Percentiles rank a stretch among this genome's conserved stretches.
Conservation (phyloP, 2,797 vertebrate species). For the Echiichthys vipera region DNA sequence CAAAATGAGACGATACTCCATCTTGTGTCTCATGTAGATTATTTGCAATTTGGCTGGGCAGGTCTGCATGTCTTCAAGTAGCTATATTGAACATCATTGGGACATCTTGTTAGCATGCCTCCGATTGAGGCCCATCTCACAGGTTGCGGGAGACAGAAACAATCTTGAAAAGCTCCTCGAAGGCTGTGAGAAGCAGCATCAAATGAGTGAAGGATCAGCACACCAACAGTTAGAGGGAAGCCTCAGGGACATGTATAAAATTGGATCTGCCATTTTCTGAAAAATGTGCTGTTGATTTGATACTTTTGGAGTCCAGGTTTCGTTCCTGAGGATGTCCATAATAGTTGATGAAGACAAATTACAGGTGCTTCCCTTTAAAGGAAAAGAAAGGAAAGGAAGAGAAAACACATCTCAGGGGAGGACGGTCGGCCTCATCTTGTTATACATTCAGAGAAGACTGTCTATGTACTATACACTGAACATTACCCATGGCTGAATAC, state of each 20-base stretch:
- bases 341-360: conserved; percentile 88
- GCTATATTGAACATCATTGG: conserved; percentile 54
- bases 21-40: conserved; percentile 64
- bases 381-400: conserved; percentile 55
- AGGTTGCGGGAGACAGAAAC: conserved; percentile 73
- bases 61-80: conserved; percentile 62
- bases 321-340: conserved; percentile 82
- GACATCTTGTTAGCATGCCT: conserved; percentile 71
- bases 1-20: conserved; percentile 51
- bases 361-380: conserved; percentile 72
- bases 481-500: conserved; percentile 19
- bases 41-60: conserved; percentile 66
- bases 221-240: conserved; percentile 81
- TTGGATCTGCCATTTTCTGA: conserved; percentile 89
- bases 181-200: conserved; percentile 61
- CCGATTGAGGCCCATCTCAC: conserved; percentile 57
- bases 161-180: conserved; percentile 75
- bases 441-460: conserved; percentile 48
- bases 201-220: conserved; percentile 84
- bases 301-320: conserved; percentile 79
- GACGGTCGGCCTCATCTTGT: conserved; percentile 51
- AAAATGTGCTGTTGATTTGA: conserved; percentile 87
- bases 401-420: conserved; percentile 55
- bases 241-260: conserved; percentile 85
- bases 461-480: conserved; percentile 32